A percentile compares a stretch with the other conserved stretches of the same genome.
Conservation (phyloP, 2,113 vertebrate species). For the Neofelis nebulosa region DNA sequence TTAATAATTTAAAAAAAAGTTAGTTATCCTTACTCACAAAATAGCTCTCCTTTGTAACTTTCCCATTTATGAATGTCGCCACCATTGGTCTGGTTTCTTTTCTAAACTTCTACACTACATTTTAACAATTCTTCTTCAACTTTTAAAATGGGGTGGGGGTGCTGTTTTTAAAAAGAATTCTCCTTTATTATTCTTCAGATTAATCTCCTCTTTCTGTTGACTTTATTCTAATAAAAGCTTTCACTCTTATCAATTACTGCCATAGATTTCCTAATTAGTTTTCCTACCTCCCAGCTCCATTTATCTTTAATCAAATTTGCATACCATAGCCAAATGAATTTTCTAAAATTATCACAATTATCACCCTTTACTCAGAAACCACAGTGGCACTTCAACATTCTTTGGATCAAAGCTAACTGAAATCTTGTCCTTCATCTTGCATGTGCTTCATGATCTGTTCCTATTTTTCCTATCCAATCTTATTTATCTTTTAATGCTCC, state of each 20-base stretch:
- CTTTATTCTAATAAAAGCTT: slow-evolving; percentile 7
- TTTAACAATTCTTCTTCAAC: slow-evolving; percentile 19
- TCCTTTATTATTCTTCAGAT: not conserved
- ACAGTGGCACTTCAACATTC: not conserved
- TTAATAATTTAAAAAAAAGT: not conserved
- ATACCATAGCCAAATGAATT: not conserved
- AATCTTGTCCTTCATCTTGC: slow-evolving; percentile 11
- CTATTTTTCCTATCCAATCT: not conserved
- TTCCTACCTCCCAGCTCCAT: not conserved
- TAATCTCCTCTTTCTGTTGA: not conserved
- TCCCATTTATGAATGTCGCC: not conserved
- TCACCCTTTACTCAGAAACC: not conserved
- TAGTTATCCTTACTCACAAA: not conserved
- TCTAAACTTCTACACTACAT: not conserved
- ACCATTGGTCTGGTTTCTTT: not conserved
- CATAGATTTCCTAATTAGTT: not conserved
- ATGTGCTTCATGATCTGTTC: not conserved
- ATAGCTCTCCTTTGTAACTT: not conserved
- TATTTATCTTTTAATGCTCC: not conserved
- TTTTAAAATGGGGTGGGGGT: not conserved
- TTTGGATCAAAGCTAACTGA: slow-evolving; percentile 22
- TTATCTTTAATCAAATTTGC: not conserved
- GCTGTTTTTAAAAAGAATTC: not conserved
- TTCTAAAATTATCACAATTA: slow-evolving; percentile 4
- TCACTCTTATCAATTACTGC: not conserved